Evolutionary conservation across 2,888 invertebrate genomes (phyloP).

Genomic region (Steinernema carpocapsae): DNA sequence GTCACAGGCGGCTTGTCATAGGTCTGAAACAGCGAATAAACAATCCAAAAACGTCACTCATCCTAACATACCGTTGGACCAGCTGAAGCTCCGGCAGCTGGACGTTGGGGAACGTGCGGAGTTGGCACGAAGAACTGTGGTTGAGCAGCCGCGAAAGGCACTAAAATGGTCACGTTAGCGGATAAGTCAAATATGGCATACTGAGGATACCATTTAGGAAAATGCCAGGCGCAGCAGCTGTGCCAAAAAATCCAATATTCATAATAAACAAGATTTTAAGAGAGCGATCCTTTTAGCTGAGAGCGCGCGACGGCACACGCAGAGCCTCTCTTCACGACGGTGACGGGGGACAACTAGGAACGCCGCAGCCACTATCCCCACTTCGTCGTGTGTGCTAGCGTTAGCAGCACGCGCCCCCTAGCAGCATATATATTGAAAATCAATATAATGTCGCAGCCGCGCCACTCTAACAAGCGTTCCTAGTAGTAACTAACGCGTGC

Average conservation of each 20-base stretch:
- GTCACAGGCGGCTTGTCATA: conserved; percentile 72
- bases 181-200: background rate
- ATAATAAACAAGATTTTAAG: conserved; percentile 11
- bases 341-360: conserved; percentile 34
- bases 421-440: conserved; percentile 35
- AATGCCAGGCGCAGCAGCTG: conserved; percentile 4
- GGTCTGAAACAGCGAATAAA: conserved; percentile 1
- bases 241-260: conserved; percentile 31
- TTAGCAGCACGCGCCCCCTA: conserved; percentile 30
- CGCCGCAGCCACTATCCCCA: conserved; percentile 1
- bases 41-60: background rate
- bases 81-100: conserved; percentile 1
- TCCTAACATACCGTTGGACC: background rate
- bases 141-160: conserved; percentile 16
- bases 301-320: conserved; percentile 4
- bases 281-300: background rate
- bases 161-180: background rate
- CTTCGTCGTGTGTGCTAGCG: conserved; percentile 20
- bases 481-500: background rate
- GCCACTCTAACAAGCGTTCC: conserved; percentile 35
- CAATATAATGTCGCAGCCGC: conserved; percentile 35
- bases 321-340: conserved; percentile 10
- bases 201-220: conserved; percentile 15
- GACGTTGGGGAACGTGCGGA: conserved; percentile 5
- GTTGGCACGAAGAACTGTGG: conserved; percentile 20